Evolutionary conservation across 1,140 invertebrate genomes (phyloP).

Genomic region (Bombyx mandarina): DNA sequence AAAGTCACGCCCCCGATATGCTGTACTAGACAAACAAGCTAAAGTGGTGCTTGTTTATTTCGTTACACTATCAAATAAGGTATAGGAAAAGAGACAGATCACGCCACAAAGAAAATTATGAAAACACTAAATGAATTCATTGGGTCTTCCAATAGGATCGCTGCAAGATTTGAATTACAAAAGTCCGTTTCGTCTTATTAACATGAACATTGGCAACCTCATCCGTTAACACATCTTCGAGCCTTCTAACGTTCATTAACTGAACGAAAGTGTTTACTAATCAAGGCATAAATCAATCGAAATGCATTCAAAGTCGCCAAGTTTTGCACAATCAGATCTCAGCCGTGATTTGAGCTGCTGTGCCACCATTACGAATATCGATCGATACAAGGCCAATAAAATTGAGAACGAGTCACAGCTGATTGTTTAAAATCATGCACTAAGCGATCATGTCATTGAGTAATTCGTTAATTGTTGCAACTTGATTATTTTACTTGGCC

Average conservation of each 20-base stretch:
- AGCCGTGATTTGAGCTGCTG: slow-evolving; percentile 9
- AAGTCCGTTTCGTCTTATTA: too few relatives aligned
- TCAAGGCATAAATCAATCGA: neutral
- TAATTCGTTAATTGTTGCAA: neutral
- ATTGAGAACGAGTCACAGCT: neutral
- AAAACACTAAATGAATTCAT: too few relatives aligned
- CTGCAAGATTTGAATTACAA: too few relatives aligned
- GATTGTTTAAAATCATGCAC: neutral
- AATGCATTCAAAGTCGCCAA: slow-evolving; percentile 9
- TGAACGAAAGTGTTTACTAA: too few relatives aligned
- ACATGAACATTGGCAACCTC: too few relatives aligned
- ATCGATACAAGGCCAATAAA: slow-evolving; percentile 8
- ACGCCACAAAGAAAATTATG: too few relatives aligned
- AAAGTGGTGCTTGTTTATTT: slow-evolving; percentile 17
- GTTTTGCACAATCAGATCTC: slow-evolving; percentile 14
- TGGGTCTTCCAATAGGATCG: too few relatives aligned
- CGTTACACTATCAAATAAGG: neutral
- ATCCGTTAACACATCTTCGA: too few relatives aligned
- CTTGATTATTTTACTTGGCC: too few relatives aligned
- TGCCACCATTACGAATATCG: slow-evolving; percentile 13
- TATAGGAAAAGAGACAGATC: too few relatives aligned
- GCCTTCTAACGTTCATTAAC: too few relatives aligned
- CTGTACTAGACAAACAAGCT: slow-evolving; percentile 11
- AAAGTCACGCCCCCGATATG: slow-evolving; percentile 30
- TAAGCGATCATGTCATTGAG: neutral